Base-by-base conservation (phyloP, 2,888 invertebrate species). In the Pachycephus smyrnensis region DNA sequence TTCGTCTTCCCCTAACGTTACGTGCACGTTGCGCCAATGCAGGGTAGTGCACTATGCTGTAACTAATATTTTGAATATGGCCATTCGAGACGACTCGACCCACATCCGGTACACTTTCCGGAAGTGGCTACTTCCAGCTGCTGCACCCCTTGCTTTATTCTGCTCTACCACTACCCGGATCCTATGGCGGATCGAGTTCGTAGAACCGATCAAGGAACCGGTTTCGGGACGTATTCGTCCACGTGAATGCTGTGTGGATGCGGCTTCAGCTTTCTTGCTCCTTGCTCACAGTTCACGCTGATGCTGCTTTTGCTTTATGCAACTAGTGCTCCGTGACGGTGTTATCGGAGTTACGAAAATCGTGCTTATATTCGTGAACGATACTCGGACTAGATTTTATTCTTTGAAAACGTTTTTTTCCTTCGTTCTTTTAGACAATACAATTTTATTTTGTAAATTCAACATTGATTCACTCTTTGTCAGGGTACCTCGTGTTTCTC, bases 161-260 rank as follows among this genome's bases (percentile, higher is more conserved):
- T 79, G 77, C 23, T 55, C 23, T 55, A 55, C 55, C 55, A 23
- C 87, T 83, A 86, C 89, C 90, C 89, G 90, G 90, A 90, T 90
- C 90, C 89, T 87, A 87, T 85, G 86, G 85, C 85, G 83, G 85
- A 82, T 83, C 83, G 82, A 80, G 81, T 88, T 88, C 86, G 84
- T 82, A 84, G 87, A 88, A 88, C 86, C 87, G 87, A 89, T 87
- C 86, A 81, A 80, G 80, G 36, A 89, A 89, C 89, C 89, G 89
- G 89, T 89, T 89, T 80, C 80, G 80, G 84, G 79, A 80, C 79
- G 79, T 82, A 80, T 83, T 81, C 73, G 69, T 71, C 71, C 31
- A 73, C 77, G 77, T 76, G 80, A 37, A 75, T 77, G 76, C 32
- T 40, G 75, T 77, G 74, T 76, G 76, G 75, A 78, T 77, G 77